Evolutionary conservation across 2,113 vertebrate genomes (phyloP).

Genomic region (Myxocyprinus asiaticus): DNA sequence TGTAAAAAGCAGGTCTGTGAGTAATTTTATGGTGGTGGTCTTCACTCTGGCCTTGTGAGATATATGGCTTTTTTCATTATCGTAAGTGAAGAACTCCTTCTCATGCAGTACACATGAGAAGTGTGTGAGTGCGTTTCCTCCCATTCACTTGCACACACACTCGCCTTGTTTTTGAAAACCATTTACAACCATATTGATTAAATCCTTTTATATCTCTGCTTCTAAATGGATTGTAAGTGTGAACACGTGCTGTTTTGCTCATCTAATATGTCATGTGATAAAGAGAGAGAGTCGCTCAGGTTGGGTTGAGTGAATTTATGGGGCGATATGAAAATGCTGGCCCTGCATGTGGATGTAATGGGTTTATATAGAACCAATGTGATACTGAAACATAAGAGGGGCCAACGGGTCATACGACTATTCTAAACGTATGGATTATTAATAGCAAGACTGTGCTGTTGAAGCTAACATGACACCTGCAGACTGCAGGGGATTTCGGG

Average conservation of each 20-base stretch:
- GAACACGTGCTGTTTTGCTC: not conserved
- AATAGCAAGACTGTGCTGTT: too few relatives aligned
- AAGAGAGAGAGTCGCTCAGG: not conserved
- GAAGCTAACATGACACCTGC: not conserved
- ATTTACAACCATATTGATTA: slow-evolving; percentile 24
- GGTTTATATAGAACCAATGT: slow-evolving; percentile 35
- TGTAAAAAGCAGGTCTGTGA: not conserved
- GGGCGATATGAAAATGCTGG: not conserved
- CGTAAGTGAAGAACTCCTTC: slow-evolving; percentile 53
- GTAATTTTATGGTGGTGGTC: slow-evolving; percentile 26
- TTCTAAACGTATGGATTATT: too few relatives aligned
- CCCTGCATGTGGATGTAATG: not conserved
- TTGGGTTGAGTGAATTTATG: slow-evolving; percentile 17
- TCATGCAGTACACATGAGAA: not conserved
- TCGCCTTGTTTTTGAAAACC: slow-evolving; percentile 7
- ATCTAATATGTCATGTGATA: not conserved
- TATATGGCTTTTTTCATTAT: slow-evolving; percentile 53
- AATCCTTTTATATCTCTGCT: slow-evolving; percentile 15
- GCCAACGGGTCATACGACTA: too few relatives aligned
- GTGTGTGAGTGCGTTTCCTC: slow-evolving; percentile 5
- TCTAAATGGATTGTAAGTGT: slow-evolving; percentile 19
- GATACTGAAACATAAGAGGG: slow-evolving; percentile 28
- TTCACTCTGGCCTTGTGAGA: slow-evolving; percentile 35
- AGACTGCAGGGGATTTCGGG: not conserved
- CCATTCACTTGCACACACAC: not conserved